These are phyloP conservation scores for Struthidea cinerea DNA, from an alignment of 2,113 vertebrate genomes.

Conservation along the genomic window DNA sequence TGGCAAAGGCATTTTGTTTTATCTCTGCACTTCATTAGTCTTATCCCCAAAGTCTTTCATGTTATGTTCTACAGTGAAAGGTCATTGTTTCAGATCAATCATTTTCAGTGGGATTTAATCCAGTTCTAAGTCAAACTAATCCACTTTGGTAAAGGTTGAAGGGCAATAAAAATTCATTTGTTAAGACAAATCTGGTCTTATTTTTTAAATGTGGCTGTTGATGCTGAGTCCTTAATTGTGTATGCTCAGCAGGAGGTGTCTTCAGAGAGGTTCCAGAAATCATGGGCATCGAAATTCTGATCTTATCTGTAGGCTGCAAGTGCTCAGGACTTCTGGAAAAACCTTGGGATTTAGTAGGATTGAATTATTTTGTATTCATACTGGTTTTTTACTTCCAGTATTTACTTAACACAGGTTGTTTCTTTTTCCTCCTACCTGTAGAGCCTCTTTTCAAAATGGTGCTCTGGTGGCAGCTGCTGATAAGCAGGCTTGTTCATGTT, in stretches of 20 bases:
- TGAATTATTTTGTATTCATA: too few species aligned
- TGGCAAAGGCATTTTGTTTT: not conserved
- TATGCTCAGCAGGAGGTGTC: not conserved
- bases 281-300: not conserved
- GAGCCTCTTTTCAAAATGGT: not conserved
- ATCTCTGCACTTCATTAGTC: conserved; percentile 7
- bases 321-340: not conserved
- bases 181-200: not conserved
- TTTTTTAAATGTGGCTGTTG: not conserved
- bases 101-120: conserved; percentile 10
- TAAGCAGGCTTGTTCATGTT: not conserved
- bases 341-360: not conserved
- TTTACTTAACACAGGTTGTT: not conserved
- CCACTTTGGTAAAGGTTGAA: conserved; percentile 23
- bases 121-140: conserved; percentile 6
- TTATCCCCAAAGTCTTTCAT: conserved; percentile 16
- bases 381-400: not conserved
- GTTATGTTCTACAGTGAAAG: not conserved
- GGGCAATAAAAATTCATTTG: not conserved
- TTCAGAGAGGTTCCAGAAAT: not conserved
- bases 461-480: not conserved
- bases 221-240: not conserved
- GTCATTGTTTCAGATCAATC: conserved; percentile 17
- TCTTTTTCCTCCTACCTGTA: not conserved
- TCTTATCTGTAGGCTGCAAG: not conserved